A percentile compares a stretch with the other conserved stretches of the same genome.
These are phyloP conservation scores for Aplodontia rufa DNA, from an alignment of 2,113 vertebrate species.

Conservation along the genomic window DNA sequence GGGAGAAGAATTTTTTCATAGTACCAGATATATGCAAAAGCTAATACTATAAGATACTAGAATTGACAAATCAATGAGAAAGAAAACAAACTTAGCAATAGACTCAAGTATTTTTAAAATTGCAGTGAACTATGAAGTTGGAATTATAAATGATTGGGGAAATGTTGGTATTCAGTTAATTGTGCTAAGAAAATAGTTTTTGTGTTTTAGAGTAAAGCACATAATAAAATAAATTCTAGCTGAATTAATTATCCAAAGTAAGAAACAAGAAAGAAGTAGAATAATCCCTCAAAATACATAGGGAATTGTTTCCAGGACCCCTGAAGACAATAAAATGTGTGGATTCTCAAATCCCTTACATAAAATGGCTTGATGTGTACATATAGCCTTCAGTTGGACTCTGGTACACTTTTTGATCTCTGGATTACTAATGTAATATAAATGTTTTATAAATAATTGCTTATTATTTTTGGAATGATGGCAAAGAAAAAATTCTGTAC, in stretches of 20 bases:
- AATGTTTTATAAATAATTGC: not conserved
- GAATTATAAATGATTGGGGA: not conserved
- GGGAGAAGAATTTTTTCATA: not conserved
- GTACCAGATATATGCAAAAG: not conserved
- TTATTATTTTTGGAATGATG: not conserved
- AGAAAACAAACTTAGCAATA: not conserved
- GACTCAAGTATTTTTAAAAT: slow-evolving; percentile 24
- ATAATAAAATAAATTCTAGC: not conserved
- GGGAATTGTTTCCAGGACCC: not conserved
- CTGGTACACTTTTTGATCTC: not conserved
- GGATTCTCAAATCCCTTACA: not conserved
- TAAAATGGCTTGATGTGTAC: not conserved
- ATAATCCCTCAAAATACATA: not conserved
- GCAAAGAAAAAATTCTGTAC: not conserved
- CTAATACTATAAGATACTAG: not conserved
- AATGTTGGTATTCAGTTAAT: not conserved
- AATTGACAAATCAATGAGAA: not conserved
- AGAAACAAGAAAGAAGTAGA: not conserved
- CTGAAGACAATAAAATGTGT: not conserved
- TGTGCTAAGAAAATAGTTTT: not conserved
- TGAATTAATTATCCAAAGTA: not conserved
- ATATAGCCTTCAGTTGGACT: not conserved
- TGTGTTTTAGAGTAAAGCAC: not conserved
- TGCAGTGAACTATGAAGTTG: not conserved
- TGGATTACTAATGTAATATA: not conserved